Evolutionary conservation across 2,797 vertebrate species (phyloP), one percentile per base, ranked within the genome.

Genomic region (Epinephelus malabaricus): DNA sequence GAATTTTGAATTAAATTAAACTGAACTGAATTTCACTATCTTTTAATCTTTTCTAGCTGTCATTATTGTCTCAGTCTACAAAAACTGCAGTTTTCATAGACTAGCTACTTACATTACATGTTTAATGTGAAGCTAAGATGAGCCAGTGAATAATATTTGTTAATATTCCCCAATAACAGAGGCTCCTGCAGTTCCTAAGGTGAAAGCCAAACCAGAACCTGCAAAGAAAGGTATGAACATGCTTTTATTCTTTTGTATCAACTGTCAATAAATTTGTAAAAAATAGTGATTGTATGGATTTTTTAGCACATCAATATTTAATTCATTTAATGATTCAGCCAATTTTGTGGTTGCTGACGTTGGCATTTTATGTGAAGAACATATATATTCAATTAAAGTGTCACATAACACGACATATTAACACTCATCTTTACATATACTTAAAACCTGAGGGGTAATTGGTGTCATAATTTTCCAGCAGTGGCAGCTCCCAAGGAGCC

Each of bases 141-240:
- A 43, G 30, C 0, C 51, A 18, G 21, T 64, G 1, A 34, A 46
- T 79, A 17, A 4, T 27, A 59, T 56, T 74, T 47, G 34, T 64
- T 6, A n/a, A 45, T 65, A 19, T 47, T 30, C 1, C 8, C 1
- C 34, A 64, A 18, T 43, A 17, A 6, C 17, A 76, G 79, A 64
- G 2, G 58, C 25, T 81, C 34, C 34, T 34, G 7, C 34, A 34
- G 34, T 34, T 34, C 34, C 34, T 34, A 8, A 34, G 7, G 34
- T 34, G 34, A 34, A 34, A 34, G 34, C 34, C 34, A 34, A 34
- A 34, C 34, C 34, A 34, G 34, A 34, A 73, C 67, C 76, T 47
- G 6, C 49, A 73, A 82, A 72, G 62, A 90, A 87, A 80, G 84
- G 87, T 92, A 79, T 2, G 5, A 38, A 14, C 13, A 43, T 51